These are phyloP conservation scores for Eretmocerus hayati DNA, from an alignment of 2,888 invertebrate genomes.

Conservation along the genomic window DNA sequence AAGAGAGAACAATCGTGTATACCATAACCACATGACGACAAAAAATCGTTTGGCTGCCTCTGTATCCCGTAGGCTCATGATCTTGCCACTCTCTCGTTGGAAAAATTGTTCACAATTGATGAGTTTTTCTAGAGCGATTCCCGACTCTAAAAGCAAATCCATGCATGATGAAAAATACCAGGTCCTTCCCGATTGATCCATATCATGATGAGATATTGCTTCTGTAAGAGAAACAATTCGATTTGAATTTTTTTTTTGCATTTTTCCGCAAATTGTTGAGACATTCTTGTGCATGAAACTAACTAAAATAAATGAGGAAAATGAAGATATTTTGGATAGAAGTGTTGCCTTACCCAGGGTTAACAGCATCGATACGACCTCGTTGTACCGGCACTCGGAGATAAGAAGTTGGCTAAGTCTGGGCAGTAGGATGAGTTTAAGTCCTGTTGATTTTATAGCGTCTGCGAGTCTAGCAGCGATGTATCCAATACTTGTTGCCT, in stretches of 20 bases:
- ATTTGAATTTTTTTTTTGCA: too few relatives aligned
- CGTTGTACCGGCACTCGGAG: constrained; percentile 40
- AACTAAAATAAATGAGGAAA: too few relatives aligned
- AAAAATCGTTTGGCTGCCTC: constrained; percentile 53
- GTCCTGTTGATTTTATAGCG: constrained; percentile 35
- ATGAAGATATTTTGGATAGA: too few relatives aligned
- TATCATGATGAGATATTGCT: constrained; percentile 23
- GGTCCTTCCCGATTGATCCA: constrained; percentile 49
- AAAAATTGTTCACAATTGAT: constrained; percentile 51
- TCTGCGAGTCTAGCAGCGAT: constrained; percentile 40
- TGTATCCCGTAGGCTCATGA: constrained; percentile 46
- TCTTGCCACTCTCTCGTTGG: constrained; percentile 51
- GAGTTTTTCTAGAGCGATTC: constrained; percentile 51
- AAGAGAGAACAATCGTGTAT: constrained; percentile 15
- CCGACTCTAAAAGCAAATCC: constrained; percentile 55
- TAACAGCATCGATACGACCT: constrained; percentile 45
- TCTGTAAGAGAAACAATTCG: not conserved
- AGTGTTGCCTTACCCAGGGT: constrained; percentile 40
- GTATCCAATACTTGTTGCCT: constrained; percentile 44
- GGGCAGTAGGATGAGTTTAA: constrained; percentile 42
- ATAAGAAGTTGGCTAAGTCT: constrained; percentile 42
- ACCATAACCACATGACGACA: constrained; percentile 58
- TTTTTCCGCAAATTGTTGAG: too few relatives aligned
- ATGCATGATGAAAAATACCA: constrained; percentile 58
- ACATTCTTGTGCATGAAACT: too few relatives aligned